A percentile compares a stretch with the other conserved stretches of the same genome.
phyloP scores from a whole-genome alignment of 2,888 invertebrate species.

The Drosophila crucigera region DNA sequence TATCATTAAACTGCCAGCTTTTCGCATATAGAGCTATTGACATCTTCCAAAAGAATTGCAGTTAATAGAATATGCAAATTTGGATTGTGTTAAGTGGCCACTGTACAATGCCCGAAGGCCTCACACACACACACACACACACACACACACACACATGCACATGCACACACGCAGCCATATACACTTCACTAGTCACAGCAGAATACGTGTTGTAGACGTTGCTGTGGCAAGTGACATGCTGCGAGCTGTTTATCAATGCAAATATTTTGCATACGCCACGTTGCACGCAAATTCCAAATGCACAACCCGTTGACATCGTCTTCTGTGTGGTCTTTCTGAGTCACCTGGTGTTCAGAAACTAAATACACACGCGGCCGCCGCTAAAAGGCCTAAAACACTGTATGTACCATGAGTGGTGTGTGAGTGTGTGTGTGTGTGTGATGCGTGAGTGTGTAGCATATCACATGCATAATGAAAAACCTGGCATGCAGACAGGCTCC shows the following conservation, averaged over 20 bases:
- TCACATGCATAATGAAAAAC: conserved; percentile 71
- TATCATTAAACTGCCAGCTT: not conserved
- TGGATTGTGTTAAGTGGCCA: conserved; percentile 54
- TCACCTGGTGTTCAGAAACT: conserved; percentile 37
- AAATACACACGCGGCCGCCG: conserved; percentile 59
- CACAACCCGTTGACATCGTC: conserved; percentile 55
- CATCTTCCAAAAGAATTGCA: conserved; percentile 20
- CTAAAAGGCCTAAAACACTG: conserved; percentile 70
- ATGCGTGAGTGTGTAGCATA: conserved; percentile 19
- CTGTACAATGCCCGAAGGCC: conserved; percentile 45
- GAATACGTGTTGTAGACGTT: not conserved
- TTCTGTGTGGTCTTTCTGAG: conserved; percentile 49
- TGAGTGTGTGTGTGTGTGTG: conserved; percentile 24
- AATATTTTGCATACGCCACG: conserved; percentile 79
- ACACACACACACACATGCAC: conserved; percentile 4
- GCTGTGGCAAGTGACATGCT: conserved; percentile 50
- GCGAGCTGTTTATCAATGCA: conserved; percentile 76
- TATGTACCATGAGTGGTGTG: conserved; percentile 18
- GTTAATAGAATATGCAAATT: conserved; percentile 48
- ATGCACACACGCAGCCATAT: not conserved
- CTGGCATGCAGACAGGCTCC: conserved; percentile 53
- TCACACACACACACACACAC: conserved; percentile 5
- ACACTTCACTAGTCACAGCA: conserved; percentile 37
- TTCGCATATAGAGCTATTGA: not conserved
- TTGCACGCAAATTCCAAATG: conserved; percentile 76